phyloP scores from a whole-genome alignment of 2,888 invertebrate genomes.

The Synanthedon myopaeformis region DNA sequence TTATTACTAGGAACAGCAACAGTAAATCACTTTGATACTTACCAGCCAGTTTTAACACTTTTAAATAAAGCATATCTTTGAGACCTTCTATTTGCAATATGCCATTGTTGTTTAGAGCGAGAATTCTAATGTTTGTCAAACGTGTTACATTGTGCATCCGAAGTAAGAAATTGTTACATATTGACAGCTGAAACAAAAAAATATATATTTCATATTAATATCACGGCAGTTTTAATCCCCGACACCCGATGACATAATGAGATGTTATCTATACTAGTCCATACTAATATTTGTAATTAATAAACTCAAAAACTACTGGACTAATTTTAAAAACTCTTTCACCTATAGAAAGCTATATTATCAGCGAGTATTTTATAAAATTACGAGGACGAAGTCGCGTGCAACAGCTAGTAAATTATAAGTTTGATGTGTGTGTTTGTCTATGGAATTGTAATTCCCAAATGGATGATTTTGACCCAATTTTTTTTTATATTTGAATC shows the following conservation, averaged over 20 bases:
- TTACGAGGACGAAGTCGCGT: no score
- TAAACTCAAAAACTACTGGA: no score
- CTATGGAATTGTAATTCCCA: no score
- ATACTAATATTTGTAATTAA: no score
- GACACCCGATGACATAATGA: neutral
- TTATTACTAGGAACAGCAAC: no score
- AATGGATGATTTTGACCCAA: no score
- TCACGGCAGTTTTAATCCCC: neutral
- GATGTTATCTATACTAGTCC: neutral
- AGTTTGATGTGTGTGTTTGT: no score
- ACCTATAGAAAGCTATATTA: no score
- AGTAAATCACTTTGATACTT: conserved; percentile 12
- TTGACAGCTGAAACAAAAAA: conserved; percentile 76
- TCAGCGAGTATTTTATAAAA: no score
- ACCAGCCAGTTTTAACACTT: conserved; percentile 80
- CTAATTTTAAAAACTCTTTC: no score
- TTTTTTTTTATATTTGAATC: no score
- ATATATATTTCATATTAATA: neutral
- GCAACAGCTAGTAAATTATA: no score
- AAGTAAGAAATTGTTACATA: conserved; percentile 85
- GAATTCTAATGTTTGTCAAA: conserved; percentile 80
- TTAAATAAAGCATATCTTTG: conserved; percentile 83
- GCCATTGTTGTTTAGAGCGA: conserved; percentile 89
- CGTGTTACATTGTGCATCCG: conserved; percentile 90
- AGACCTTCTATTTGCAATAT: conserved; percentile 91